Percentiles rank a stretch among this genome's conserved stretches.
Conservation (phyloP, 2,888 invertebrate genomes). For the Magallana nippona region DNA sequence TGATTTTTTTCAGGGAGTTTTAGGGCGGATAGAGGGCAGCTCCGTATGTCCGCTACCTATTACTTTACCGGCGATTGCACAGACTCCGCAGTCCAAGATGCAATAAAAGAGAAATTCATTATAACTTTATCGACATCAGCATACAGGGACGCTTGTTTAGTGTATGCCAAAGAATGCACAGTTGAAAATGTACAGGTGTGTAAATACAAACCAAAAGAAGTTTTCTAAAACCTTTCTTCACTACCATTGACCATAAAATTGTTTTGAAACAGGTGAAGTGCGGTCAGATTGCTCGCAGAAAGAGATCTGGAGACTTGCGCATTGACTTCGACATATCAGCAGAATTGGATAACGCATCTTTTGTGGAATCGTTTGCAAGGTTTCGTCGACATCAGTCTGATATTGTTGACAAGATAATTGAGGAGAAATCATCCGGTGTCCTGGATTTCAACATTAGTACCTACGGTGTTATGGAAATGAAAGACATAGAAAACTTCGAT, state of each 20-base stretch:
- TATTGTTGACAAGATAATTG: neutral
- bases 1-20: neutral
- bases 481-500: constrained; percentile 7
- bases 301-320: constrained; percentile 13
- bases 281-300: constrained; percentile 11
- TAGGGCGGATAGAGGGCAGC: neutral
- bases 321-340: constrained; percentile 14
- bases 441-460: too few relatives aligned
- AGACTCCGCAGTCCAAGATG: constrained; percentile 24
- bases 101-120: constrained; percentile 44
- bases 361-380: neutral
- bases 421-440: neutral
- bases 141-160: constrained; percentile 39
- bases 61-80: constrained; percentile 44
- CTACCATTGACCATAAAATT: neutral
- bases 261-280: constrained; percentile 20
- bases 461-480: neutral
- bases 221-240: too few relatives aligned
- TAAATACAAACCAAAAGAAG: neutral
- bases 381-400: constrained; percentile 3
- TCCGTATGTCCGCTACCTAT: constrained; percentile 9
- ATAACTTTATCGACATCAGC: neutral
- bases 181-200: constrained; percentile 38
- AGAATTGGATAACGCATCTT: neutral
- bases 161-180: constrained; percentile 34